A percentile compares a stretch with the other conserved stretches of the same genome.
phyloP scores from a whole-genome alignment of 2,113 vertebrate genomes.

The Myiopsitta monachus region DNA sequence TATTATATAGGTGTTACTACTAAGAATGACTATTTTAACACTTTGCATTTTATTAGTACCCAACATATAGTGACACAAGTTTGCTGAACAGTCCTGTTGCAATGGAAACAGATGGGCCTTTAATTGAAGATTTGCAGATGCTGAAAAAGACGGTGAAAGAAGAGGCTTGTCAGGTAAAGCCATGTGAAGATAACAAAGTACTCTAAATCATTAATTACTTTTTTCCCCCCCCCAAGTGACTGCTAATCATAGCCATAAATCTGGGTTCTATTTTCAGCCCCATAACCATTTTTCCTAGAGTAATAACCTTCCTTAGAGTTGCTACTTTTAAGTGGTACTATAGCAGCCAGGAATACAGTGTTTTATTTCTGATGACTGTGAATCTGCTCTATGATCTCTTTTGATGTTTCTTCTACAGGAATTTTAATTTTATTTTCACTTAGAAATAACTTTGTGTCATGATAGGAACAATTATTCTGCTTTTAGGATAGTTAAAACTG shows the following conservation, averaged over 20 bases:
- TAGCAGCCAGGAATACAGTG: background rate
- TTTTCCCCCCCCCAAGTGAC: background rate
- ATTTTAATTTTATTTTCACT: background rate
- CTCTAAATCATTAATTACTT: accelerated
- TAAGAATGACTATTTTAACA: slow-evolving; percentile 54
- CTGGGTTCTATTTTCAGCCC: background rate
- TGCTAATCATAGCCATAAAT: background rate
- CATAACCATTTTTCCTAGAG: background rate
- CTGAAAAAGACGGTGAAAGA: slow-evolving; percentile 89
- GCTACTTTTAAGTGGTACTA: background rate
- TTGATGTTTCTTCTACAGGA: background rate
- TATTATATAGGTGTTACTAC: background rate
- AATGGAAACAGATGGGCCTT: slow-evolving; percentile 91
- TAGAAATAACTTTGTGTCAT: background rate
- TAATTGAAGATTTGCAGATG: slow-evolving; percentile 88
- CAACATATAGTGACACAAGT: slow-evolving; percentile 80
- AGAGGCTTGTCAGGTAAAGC: slow-evolving; percentile 88
- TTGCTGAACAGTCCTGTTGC: slow-evolving; percentile 84
- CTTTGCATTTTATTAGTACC: slow-evolving; percentile 84
- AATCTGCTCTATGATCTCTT: background rate
- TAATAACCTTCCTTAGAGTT: background rate
- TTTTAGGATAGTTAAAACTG: background rate
- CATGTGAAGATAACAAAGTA: background rate
- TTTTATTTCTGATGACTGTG: background rate
- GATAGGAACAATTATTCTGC: background rate